Conservation (phyloP, 2,113 vertebrate species). For the Sturnus vulgaris region DNA sequence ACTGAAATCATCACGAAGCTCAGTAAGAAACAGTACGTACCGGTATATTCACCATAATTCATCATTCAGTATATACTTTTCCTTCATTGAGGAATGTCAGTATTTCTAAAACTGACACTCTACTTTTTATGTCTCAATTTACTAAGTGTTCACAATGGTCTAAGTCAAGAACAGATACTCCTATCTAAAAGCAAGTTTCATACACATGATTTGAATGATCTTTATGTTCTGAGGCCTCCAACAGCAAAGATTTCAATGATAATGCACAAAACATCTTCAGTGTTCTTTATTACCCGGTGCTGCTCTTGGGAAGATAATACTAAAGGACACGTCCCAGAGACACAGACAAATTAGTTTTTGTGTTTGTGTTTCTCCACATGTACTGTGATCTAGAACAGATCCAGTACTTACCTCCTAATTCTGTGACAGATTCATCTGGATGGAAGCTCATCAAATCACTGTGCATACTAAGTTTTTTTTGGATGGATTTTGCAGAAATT, state of each 20-base stretch:
- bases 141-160: background rate
- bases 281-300: background rate
- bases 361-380: background rate
- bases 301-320: background rate
- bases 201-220: background rate
- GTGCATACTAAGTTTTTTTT: background rate
- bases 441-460: background rate
- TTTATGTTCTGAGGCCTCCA: background rate
- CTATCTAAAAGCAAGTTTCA: background rate
- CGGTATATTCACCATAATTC: background rate
- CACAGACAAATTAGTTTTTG: background rate
- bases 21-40: background rate
- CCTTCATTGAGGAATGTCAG: background rate
- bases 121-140: background rate
- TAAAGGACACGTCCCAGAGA: background rate
- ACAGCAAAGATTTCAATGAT: background rate
- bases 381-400: background rate
- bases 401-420: background rate
- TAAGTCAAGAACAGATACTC: background rate
- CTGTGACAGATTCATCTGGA: background rate
- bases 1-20: background rate
- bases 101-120: background rate
- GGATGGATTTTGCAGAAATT: background rate
- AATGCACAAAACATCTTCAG: background rate
- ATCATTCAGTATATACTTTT: background rate